These are phyloP conservation scores for Neopipo cinnamomea DNA, from an alignment of 2,113 vertebrate species.

Conservation along the genomic window DNA sequence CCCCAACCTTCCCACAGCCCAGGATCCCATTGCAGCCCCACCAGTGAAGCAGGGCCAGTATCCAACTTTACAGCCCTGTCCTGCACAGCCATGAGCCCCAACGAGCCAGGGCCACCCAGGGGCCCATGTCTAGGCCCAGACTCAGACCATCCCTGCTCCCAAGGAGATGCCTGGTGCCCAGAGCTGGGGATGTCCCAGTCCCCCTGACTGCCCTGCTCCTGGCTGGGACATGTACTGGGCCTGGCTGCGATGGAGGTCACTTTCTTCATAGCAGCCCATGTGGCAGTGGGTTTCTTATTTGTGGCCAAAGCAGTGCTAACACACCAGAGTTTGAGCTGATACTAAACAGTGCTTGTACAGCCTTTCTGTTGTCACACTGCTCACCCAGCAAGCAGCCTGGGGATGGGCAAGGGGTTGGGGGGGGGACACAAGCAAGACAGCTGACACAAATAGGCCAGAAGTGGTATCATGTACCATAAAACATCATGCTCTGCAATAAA, in stretches of 20 bases:
- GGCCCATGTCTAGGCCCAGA: accelerated
- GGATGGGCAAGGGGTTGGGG: neutral
- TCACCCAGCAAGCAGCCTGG: neutral
- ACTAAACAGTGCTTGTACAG: neutral
- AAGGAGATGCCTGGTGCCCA: neutral
- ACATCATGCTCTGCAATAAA: neutral
- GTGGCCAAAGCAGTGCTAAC: neutral
- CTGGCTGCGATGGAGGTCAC: neutral
- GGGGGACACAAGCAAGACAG: accelerated
- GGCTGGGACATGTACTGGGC: neutral
- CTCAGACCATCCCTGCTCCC: neutral
- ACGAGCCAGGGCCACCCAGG: accelerated
- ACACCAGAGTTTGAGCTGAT: neutral
- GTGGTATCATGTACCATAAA: accelerated
- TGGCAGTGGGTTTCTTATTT: neutral
- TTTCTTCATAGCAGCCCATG: accelerated
- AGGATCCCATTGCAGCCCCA: neutral
- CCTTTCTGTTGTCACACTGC: neutral
- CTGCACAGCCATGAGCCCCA: neutral
- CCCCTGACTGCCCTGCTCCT: neutral
- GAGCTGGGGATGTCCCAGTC: neutral
- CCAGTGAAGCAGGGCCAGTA: accelerated
- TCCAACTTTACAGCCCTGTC: neutral
- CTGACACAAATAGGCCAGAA: neutral
- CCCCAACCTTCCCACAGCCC: accelerated